These are phyloP conservation scores for Scolopax rusticola DNA, from an alignment of 2,797 vertebrate genomes.

Conservation along the genomic window DNA sequence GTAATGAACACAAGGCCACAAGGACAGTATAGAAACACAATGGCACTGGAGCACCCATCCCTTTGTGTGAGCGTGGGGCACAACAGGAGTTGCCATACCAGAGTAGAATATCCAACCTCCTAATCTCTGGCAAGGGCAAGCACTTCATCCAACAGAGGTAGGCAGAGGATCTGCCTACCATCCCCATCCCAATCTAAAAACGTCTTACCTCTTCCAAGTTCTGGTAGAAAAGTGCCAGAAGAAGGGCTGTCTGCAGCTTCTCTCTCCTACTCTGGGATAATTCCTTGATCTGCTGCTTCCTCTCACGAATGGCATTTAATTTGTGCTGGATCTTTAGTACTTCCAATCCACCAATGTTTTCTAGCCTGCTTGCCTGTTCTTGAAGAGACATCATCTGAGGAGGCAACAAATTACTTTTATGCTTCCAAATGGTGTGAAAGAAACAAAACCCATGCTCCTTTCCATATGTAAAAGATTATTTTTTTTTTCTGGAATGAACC, in stretches of 20 bases:
- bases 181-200: not conserved
- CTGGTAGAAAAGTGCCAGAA: constrained; percentile 81
- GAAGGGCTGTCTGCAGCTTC: constrained; percentile 82
- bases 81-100: not conserved
- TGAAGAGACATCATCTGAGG: constrained; percentile 83
- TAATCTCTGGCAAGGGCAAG: not conserved
- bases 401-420: constrained; percentile 23
- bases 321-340: constrained; percentile 70
- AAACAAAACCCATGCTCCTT: not conserved
- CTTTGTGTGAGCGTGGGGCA: not conserved
- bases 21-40: not conserved
- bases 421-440: not conserved
- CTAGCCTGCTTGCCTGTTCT: constrained; percentile 79
- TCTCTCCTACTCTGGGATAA: constrained; percentile 79
- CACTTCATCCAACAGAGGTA: not conserved
- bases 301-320: constrained; percentile 72
- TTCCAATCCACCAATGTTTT: constrained; percentile 70
- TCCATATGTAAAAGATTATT: not conserved
- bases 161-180: not conserved
- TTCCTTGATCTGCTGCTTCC: constrained; percentile 79
- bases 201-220: constrained; percentile 84
- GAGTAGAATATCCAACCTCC: not conserved
- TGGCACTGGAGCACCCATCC: not conserved
- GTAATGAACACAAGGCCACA: not conserved
- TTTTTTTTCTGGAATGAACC: not conserved